Conservation (phyloP, 2,888 invertebrate species). For the Ornithoptera priamus region DNA sequence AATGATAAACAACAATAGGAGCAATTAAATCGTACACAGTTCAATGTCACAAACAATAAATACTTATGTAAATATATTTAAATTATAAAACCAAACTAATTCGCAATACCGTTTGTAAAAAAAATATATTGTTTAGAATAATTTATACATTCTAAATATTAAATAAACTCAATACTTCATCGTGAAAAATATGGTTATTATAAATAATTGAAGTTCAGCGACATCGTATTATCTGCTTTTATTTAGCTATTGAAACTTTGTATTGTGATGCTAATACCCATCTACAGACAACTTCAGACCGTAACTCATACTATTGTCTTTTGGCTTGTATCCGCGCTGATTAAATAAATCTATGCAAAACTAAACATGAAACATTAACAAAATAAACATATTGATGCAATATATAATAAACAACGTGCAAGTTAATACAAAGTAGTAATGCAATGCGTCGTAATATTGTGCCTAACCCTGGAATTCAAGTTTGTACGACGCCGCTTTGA, state of each 20-base stretch:
- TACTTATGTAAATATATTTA: slow-evolving; percentile 32
- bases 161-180: neutral
- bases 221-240: slow-evolving; percentile 25
- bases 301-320: slow-evolving; percentile 22
- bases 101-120: neutral
- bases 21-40: slow-evolving; percentile 53
- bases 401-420: neutral
- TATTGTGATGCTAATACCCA: slow-evolving; percentile 29
- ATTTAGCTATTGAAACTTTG: slow-evolving; percentile 26
- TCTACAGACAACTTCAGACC: slow-evolving; percentile 27
- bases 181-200: neutral
- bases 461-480: slow-evolving; percentile 22
- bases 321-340: slow-evolving; percentile 1
- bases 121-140: neutral
- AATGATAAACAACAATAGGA: slow-evolving; percentile 29
- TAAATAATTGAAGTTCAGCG: slow-evolving; percentile 17
- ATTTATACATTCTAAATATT: neutral
- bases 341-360: slow-evolving; percentile 5
- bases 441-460: slow-evolving; percentile 56
- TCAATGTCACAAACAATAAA: slow-evolving; percentile 61
- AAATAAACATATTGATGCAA: slow-evolving; percentile 7
- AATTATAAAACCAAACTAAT: slow-evolving; percentile 15
- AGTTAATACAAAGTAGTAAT: slow-evolving; percentile 35
- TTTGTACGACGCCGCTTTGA: slow-evolving; percentile 24
- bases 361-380: slow-evolving; percentile 1